phyloP scores from a whole-genome alignment of 2,888 invertebrate species.

The Eurytoma adleriae region DNA sequence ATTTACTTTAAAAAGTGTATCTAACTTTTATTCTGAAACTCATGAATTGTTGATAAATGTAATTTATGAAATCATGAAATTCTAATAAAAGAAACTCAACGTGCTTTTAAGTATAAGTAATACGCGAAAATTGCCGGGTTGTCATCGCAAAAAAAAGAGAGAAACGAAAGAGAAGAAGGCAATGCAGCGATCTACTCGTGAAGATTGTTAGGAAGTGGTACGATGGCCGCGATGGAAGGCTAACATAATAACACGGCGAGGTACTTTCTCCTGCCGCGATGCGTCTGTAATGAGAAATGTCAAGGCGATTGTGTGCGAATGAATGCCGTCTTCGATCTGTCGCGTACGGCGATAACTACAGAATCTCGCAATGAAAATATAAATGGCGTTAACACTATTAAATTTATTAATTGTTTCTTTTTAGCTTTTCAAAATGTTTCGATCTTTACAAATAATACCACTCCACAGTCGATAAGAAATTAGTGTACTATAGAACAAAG shows the following conservation, averaged over 20 bases:
- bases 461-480: slow-evolving; percentile 32
- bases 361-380: slow-evolving; percentile 27
- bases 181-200: slow-evolving; percentile 25
- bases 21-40: not conserved
- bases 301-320: slow-evolving; percentile 30
- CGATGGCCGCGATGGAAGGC: slow-evolving; percentile 72
- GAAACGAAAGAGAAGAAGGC: not conserved
- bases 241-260: slow-evolving; percentile 68
- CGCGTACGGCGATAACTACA: not conserved
- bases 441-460: not conserved
- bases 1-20: too few relatives aligned
- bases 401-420: not conserved
- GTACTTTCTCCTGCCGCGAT: slow-evolving; percentile 68
- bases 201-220: slow-evolving; percentile 56
- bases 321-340: slow-evolving; percentile 36
- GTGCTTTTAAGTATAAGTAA: slow-evolving; percentile 19
- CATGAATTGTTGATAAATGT: slow-evolving; percentile 20
- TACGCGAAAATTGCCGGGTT: slow-evolving; percentile 52
- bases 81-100: slow-evolving; percentile 45
- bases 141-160: slow-evolving; percentile 58
- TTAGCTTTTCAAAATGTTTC: not conserved
- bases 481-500: not conserved
- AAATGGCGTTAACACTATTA: not conserved
- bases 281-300: slow-evolving; percentile 43
- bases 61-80: slow-evolving; percentile 52